Evolutionary conservation across 1,140 invertebrate species (phyloP), one percentile per base, ranked within the genome.

Genomic region (Drosophila equinoxialis): DNA sequence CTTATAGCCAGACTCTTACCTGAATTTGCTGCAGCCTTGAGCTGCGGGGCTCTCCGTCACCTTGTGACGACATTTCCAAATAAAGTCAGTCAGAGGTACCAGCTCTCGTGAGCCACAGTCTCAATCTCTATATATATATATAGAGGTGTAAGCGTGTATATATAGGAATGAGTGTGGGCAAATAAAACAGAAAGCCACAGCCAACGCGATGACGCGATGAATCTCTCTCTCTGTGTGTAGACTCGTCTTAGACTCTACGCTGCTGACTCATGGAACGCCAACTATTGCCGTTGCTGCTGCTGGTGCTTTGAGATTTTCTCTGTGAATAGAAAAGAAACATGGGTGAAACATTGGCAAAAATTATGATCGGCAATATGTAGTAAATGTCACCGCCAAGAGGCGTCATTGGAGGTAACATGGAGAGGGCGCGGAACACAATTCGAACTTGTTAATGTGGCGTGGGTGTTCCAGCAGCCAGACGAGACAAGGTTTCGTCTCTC

Each of bases 21-120:
- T 94, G 94, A 93, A 94, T 94, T 74, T 94, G 93, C 55, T 92
- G 91, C 74, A 94, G 92, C 91, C 92, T 93, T 67, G 94, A 94
- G 57, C 41, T 75, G 48, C 89, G 90, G 62, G 41, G 54, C 41
- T 70, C 76, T 51, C 71, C 65, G 55, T 81, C 79, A 75, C 81
- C 90, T 79, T 90, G 76, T 91, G 91, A 91, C 77, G 91, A 79
- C 91, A 92, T 92, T 73, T 57, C 75, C 81, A 89, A 85, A 90
- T 83, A 74, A 58, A 89, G 75, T 74, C 35, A 65, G 6, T 51
- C 30, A 10, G 37, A 39, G 37, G 37, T 5, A 13, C 6, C 33
- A 48, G 69, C 64, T 37, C 35, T 30, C 2, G 45, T 13, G 69
- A 63, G 69, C 35, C 54, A 42, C n/a, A 65, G 42, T 62, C 42